Conservation (phyloP, 2,888 invertebrate genomes). For the Synergus itoensis region DNA sequence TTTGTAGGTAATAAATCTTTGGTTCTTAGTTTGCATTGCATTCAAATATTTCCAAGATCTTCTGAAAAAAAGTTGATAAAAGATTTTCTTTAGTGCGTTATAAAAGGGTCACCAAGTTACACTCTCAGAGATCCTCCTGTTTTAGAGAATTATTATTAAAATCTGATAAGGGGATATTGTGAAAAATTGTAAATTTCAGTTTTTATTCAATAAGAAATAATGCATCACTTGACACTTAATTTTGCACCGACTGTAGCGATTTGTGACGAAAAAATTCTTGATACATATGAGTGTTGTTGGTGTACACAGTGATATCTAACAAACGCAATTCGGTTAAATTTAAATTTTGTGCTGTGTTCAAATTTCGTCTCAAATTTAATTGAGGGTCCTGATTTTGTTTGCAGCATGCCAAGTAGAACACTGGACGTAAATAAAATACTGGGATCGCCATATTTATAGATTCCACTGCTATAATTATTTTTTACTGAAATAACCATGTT, state of each 20-base stretch:
- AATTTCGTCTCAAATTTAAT: not conserved
- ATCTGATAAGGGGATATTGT: no score
- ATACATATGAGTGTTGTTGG: not conserved
- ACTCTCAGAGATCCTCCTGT: no score
- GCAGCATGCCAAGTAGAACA: slow-evolving; percentile 37
- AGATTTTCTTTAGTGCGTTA: no score
- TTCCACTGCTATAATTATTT: slow-evolving; percentile 22
- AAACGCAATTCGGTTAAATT: not conserved
- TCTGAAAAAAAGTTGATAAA: no score
- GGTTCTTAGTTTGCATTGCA: no score
- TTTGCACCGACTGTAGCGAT: not conserved
- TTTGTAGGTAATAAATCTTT: no score
- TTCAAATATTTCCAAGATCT: no score
- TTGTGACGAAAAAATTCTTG: not conserved
- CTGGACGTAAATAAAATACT: slow-evolving; percentile 24
- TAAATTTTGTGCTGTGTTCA: not conserved
- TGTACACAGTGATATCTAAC: not conserved
- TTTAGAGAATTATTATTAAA: no score
- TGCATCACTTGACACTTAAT: not conserved
- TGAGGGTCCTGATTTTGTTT: slow-evolving; percentile 22
- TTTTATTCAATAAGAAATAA: not conserved
- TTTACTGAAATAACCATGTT: slow-evolving; percentile 4
- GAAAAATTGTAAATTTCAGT: no score
- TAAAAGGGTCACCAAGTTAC: no score
- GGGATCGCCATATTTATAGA: slow-evolving; percentile 20